Base-by-base conservation (phyloP, 2,888 invertebrate genomes). In the Cantharis flavilabris region DNA sequence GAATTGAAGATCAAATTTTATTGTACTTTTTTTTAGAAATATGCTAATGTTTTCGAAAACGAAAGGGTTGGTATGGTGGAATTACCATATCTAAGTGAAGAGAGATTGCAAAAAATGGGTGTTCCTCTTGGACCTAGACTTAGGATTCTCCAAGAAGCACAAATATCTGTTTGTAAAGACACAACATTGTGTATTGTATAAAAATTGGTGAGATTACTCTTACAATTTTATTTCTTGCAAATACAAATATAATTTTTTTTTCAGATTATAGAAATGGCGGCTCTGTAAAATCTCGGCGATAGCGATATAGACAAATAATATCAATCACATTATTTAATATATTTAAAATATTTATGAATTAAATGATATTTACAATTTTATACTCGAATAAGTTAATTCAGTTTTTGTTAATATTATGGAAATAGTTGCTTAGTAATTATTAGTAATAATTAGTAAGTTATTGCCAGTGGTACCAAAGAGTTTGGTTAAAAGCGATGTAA, bases 31-130 rank as follows among this genome's bases (percentile, higher is more conserved):
- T 84, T 89, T 26, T 90, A 97, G 97, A 96, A 96, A 93, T 97
- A 96, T 87, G 95, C 95, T 49, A 90, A 90, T 0, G 91, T 95
- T 70, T 93, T 97, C 80, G 96, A 97, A 85, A 93, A 93, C 81
- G 97, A 97, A 88, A 94, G 94, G 84, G 94, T 96, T 0, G 97
- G 97, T 9, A 95, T 97, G 89, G 94, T 97, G 33, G 97, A 97
- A 87, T 89, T 97, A 77, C 97, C 97, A 0, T 97, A 97, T 89
- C 90, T 97, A 81, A 96, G 95, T 0, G 97, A 97, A 86, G 97
- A 97, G 83, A 91, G 95, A 76, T 90, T 97, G 5, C 93, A 96
- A 82, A 96, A 96, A 77, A 92, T 97, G 86, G 97, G 97, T 0
- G 94, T 97, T n/a, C 97, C 97, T 0, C 90, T 97, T 83, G 97